Percentiles rank a stretch among this genome's conserved stretches.
Conservation (phyloP, 2,888 invertebrate species). For the Coenonympha glycerion region DNA sequence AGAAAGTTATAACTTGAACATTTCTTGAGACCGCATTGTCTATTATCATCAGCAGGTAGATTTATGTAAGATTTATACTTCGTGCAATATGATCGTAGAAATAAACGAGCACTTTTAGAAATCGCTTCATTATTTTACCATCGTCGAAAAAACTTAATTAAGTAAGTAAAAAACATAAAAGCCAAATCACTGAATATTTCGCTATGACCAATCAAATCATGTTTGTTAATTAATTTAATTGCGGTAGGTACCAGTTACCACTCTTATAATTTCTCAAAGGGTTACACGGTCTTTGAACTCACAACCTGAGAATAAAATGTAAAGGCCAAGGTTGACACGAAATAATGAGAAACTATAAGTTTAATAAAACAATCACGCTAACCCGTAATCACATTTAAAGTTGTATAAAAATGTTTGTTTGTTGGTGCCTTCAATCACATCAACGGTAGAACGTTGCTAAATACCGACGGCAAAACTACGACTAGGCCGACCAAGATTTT, state of each 20-base stretch:
- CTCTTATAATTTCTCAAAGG: not conserved
- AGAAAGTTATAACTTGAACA: slow-evolving; percentile 24
- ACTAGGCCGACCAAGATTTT: too few species aligned
- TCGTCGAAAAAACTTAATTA: not conserved
- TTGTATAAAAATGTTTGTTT: too few species aligned
- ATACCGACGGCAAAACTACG: too few species aligned
- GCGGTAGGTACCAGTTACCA: too few species aligned
- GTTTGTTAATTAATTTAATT: too few species aligned
- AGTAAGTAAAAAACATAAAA: too few species aligned
- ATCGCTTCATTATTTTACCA: not conserved
- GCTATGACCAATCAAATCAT: too few species aligned
- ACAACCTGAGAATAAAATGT: not conserved
- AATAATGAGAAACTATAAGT: not conserved
- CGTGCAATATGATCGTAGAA: not conserved
- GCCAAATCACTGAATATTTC: too few species aligned
- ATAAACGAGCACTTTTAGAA: not conserved
- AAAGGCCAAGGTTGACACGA: not conserved
- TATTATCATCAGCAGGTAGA: not conserved
- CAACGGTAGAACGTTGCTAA: too few species aligned
- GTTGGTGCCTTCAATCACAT: too few species aligned
- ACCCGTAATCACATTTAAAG: too few species aligned
- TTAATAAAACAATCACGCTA: not conserved
- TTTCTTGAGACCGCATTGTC: slow-evolving; percentile 8
- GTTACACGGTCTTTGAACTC: not conserved
- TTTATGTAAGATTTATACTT: not conserved